Evolutionary conservation across 2,113 vertebrate species (phyloP), one percentile per base, ranked within the genome.

Genomic region (Hippocampus comes): DNA sequence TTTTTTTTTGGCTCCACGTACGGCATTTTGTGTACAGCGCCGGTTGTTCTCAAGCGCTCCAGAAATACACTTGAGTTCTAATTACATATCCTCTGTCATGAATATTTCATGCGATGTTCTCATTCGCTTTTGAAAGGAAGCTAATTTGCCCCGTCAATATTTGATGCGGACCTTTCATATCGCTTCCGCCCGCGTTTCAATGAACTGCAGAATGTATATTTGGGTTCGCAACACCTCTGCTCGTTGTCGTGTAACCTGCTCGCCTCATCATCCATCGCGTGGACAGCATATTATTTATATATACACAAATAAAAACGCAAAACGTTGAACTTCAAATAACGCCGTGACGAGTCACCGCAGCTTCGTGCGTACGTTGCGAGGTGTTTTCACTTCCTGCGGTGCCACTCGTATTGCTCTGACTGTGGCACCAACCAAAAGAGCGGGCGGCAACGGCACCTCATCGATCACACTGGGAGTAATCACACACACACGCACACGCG

Each of bases 71-170:
- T 53, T 63, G 25, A 46, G 73, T 74, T 60, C 56, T 84, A 82
- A 87, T 84, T 79, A 88, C 81, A 71, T 67, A 25, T 73, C 51
- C 69, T 59, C 73, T 0, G 34, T 77, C 72, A 78, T 87, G 74
- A 71, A 89, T 90, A 74, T 83, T 87, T 84, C 63, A 88, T 84
- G 56, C 68, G 77, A 70, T 76, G 75, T 79, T 81, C 87, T 85
- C 78, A 72, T 86, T 87, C 87, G 79, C 84, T 80, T 82, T 80
- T 80, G 78, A 81, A 88, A 83, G 74, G 72, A 77, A 65, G 80
- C 84, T 88, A 86, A 88, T 88, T 90, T 76, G 71, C 73, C 17
- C 77, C 78, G 82, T 88, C 85, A 87, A 88, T 90, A 87, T 90
- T 88, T 86, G 51, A 90, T 87, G 53, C 5, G 53, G 68, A 78